Evolutionary conservation across 1,140 invertebrate genomes (phyloP).

Genomic region (Eciton burchellii): DNA sequence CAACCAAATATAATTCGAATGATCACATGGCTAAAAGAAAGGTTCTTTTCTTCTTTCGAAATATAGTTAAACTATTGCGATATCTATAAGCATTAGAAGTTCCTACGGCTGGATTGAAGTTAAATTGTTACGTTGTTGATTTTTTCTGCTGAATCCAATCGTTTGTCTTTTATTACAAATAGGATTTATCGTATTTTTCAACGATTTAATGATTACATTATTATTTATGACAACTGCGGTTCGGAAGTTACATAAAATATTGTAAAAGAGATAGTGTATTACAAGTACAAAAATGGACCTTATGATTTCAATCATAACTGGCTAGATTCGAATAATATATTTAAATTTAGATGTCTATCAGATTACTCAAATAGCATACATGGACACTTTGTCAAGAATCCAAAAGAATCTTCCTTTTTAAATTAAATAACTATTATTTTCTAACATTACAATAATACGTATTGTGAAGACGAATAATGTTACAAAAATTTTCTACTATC

Average conservation of each 20-base stretch:
- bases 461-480: neutral
- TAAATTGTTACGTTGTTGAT: constrained; percentile 1
- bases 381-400: neutral
- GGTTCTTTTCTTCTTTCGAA: too few species aligned
- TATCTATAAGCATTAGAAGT: neutral
- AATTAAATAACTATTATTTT: constrained; percentile 3
- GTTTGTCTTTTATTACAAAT: neutral
- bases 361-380: neutral
- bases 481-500: neutral
- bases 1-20: neutral
- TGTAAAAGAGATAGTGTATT: constrained; percentile 18
- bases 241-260: constrained; percentile 5
- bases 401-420: neutral
- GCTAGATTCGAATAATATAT: constrained; percentile 4
- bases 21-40: neutral
- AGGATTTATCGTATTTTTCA: constrained; percentile 7
- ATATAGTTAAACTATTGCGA: neutral
- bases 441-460: neutral
- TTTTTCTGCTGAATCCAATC: neutral
- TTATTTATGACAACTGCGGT: neutral
- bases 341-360: constrained; percentile 40
- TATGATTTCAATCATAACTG: constrained; percentile 64
- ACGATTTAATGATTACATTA: neutral
- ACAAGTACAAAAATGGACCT: constrained; percentile 56
- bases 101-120: neutral